These are phyloP conservation scores for Chloroclystis v-ata DNA, from an alignment of 2,888 invertebrate genomes.

Conservation along the genomic window DNA sequence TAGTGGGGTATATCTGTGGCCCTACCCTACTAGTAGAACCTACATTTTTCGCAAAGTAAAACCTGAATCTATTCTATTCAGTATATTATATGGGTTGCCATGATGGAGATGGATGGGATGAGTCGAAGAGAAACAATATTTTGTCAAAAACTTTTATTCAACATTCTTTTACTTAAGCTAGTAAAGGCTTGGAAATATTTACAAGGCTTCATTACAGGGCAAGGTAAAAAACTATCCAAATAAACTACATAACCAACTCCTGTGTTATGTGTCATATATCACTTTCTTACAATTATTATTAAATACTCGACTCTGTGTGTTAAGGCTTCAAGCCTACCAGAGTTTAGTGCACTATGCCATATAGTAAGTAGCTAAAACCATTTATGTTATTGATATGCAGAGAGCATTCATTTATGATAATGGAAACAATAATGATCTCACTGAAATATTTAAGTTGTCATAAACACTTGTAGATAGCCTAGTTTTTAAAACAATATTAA, in stretches of 20 bases:
- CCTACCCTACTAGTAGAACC: too few relatives aligned
- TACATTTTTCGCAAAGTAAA: too few relatives aligned
- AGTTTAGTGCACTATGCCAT: background rate
- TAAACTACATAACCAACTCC: slow-evolving; percentile 57
- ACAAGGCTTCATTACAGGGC: slow-evolving; percentile 74
- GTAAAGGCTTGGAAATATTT: slow-evolving; percentile 76
- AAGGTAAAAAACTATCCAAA: slow-evolving; percentile 75
- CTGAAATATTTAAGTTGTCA: slow-evolving; percentile 49
- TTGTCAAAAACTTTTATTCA: slow-evolving; percentile 70
- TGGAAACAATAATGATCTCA: slow-evolving; percentile 39
- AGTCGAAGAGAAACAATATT: slow-evolving; percentile 51
- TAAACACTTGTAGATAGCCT: slow-evolving; percentile 47
- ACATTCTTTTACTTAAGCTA: slow-evolving; percentile 70
- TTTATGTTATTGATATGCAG: slow-evolving; percentile 26
- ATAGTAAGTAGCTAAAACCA: background rate
- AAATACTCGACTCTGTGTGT: slow-evolving; percentile 57
- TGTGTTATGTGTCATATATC: slow-evolving; percentile 50
- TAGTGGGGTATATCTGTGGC: too few relatives aligned
- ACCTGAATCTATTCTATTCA: too few relatives aligned
- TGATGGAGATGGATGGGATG: too few relatives aligned
- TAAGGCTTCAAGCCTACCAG: background rate
- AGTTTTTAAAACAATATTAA: slow-evolving; percentile 68
- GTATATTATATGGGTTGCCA: too few relatives aligned
- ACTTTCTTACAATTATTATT: slow-evolving; percentile 45
- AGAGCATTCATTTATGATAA: slow-evolving; percentile 26